A percentile compares a stretch with the other conserved stretches of the same genome.
phyloP scores from a whole-genome alignment of 2,888 invertebrate species.

The Tinea pellionella region DNA sequence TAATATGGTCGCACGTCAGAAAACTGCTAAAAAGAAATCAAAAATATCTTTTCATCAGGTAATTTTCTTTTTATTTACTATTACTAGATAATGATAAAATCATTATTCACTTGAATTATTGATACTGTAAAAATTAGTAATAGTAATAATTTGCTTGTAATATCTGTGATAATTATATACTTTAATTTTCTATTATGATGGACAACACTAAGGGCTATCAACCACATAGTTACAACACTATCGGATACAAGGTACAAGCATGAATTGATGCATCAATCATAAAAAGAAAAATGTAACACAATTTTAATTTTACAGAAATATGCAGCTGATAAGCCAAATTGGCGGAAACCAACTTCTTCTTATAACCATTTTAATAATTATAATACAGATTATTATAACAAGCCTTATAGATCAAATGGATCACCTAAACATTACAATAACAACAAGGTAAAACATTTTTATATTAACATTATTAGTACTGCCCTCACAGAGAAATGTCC shows the following conservation, averaged over 20 bases:
- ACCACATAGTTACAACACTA: neutral
- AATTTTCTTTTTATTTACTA: conserved; percentile 20
- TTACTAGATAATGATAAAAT: neutral
- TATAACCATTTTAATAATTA: conserved; percentile 40
- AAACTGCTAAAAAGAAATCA: conserved; percentile 46
- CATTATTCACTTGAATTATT: neutral
- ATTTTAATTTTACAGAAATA: conserved; percentile 37
- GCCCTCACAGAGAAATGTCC: no score
- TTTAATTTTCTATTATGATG: neutral
- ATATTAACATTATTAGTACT: no score
- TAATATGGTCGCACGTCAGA: conserved; percentile 59
- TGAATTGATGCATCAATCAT: neutral
- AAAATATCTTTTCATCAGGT: conserved; percentile 40
- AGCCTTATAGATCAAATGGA: conserved; percentile 45
- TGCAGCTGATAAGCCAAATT: conserved; percentile 54
- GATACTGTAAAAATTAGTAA: neutral
- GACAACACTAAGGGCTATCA: neutral
- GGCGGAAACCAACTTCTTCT: conserved; percentile 46
- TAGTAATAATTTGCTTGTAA: conserved; percentile 10
- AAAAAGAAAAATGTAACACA: neutral
- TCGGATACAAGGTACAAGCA: neutral
- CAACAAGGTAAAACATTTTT: conserved; percentile 20
- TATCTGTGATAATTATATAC: neutral
- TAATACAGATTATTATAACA: conserved; percentile 48
- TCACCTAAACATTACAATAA: neutral